phyloP scores from a whole-genome alignment of 2,797 vertebrate genomes.

The Takifugu ocellatus region DNA sequence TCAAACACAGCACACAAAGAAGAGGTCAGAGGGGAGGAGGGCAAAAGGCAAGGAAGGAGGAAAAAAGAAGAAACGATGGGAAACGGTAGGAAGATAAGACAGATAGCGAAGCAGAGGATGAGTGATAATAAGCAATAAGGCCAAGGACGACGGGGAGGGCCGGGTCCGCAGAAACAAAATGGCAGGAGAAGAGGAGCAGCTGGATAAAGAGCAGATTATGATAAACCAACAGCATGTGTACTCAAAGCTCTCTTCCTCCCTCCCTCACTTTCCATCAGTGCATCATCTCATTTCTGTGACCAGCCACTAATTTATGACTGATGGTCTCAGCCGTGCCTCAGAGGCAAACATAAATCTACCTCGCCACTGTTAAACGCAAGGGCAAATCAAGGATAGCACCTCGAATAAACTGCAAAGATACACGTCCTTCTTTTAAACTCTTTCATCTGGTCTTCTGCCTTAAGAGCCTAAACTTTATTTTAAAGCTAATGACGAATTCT shows the following conservation, averaged over 20 bases:
- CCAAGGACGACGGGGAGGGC: constrained; percentile 18
- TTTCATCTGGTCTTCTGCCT: constrained; percentile 8
- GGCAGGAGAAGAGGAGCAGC: constrained; percentile 43
- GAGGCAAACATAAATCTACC: constrained; percentile 65
- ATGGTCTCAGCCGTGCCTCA: constrained; percentile 44
- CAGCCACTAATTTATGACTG: constrained; percentile 64
- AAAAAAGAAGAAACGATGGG: not conserved
- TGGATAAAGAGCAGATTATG: constrained; percentile 53
- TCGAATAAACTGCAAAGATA: constrained; percentile 20
- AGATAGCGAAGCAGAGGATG: constrained; percentile 12
- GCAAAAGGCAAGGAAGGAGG: not conserved
- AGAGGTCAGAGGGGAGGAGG: constrained; percentile 34
- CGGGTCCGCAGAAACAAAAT: constrained; percentile 18
- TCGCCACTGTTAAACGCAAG: constrained; percentile 66
- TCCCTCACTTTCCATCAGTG: constrained; percentile 2
- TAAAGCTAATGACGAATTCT: not conserved
- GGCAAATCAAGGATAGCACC: constrained; percentile 54
- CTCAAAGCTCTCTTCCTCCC: constrained; percentile 16
- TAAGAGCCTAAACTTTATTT: not conserved
- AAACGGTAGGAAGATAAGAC: constrained; percentile 5
- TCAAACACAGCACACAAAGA: constrained; percentile 32
- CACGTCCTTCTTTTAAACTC: constrained; percentile 4
- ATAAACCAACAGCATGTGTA: constrained; percentile 58
- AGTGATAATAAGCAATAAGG: constrained; percentile 16
- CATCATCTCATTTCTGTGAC: constrained; percentile 41